Conservation (phyloP, 2,888 invertebrate species). For the Hemithea aestivaria region DNA sequence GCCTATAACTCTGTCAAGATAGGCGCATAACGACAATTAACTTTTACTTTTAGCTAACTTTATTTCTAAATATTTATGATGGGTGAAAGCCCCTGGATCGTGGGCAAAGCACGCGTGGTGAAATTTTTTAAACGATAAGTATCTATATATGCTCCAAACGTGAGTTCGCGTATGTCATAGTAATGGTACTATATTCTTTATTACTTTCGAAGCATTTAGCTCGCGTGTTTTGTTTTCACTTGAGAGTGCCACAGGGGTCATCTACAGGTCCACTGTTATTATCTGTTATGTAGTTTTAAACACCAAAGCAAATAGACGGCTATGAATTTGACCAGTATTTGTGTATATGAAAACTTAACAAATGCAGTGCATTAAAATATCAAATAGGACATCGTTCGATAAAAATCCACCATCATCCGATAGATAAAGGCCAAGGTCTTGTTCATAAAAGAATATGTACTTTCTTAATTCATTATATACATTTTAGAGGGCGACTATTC, state of each 20-base stretch:
- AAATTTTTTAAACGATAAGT: slow-evolving; percentile 36
- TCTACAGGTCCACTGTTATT: slow-evolving; percentile 21
- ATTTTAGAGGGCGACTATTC: too few species aligned
- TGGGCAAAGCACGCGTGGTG: slow-evolving; percentile 36
- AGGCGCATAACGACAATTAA: slow-evolving; percentile 52
- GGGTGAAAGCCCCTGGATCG: slow-evolving; percentile 51
- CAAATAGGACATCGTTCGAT: too few species aligned
- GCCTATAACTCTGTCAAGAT: slow-evolving; percentile 30
- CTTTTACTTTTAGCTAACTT: slow-evolving; percentile 53
- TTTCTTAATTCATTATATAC: too few species aligned
- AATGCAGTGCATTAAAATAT: too few species aligned
- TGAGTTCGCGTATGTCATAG: slow-evolving; percentile 35
- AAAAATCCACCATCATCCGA: too few species aligned
- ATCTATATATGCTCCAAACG: slow-evolving; percentile 33
- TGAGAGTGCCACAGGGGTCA: slow-evolving; percentile 24
- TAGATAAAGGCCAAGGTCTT: too few species aligned
- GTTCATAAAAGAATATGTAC: too few species aligned
- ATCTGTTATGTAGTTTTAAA: slow-evolving; percentile 10
- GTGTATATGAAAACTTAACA: too few species aligned
- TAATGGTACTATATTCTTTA: slow-evolving; percentile 28
- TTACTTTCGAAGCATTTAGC: slow-evolving; percentile 24
- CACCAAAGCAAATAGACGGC: too few species aligned
- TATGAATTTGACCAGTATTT: too few species aligned
- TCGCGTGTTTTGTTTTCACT: slow-evolving; percentile 21
- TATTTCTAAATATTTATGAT: slow-evolving; percentile 41